Conservation (phyloP, 2,797 vertebrate genomes). For the Mormyrops attenuatus region DNA sequence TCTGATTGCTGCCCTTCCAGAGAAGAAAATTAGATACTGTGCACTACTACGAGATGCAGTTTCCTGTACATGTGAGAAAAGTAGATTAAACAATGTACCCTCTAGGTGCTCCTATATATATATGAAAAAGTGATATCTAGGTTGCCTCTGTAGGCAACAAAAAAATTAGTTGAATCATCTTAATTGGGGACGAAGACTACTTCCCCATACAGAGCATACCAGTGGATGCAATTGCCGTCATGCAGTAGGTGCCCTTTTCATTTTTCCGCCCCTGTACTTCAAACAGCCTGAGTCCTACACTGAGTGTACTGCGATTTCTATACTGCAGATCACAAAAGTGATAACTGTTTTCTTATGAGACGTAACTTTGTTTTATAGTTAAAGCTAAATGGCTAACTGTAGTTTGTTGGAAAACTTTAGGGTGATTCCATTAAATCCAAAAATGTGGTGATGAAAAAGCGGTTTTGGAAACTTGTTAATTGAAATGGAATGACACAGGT, state of each 20-base stretch:
- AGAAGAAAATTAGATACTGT: background rate
- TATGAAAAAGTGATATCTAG: background rate
- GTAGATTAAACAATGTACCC: background rate
- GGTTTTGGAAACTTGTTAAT: background rate
- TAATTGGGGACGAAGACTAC: background rate
- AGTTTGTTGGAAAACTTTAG: background rate
- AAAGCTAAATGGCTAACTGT: background rate
- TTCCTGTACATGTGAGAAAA: background rate
- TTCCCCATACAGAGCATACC: background rate
- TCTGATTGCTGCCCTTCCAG: background rate
- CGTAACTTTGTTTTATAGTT: background rate
- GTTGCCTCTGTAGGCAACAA: background rate
- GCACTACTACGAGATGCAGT: background rate
- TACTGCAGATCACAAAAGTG: background rate
- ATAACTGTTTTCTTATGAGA: background rate
- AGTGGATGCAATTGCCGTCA: background rate
- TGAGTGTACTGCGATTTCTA: background rate
- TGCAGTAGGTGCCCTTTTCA: background rate
- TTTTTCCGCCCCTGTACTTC: background rate
- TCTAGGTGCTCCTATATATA: background rate
- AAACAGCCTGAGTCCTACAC: background rate
- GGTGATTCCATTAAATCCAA: background rate
- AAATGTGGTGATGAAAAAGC: background rate
- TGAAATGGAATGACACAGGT: background rate
- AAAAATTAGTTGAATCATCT: background rate